Conservation (phyloP, 1,140 invertebrate genomes). For the Saxidomus purpurata region DNA sequence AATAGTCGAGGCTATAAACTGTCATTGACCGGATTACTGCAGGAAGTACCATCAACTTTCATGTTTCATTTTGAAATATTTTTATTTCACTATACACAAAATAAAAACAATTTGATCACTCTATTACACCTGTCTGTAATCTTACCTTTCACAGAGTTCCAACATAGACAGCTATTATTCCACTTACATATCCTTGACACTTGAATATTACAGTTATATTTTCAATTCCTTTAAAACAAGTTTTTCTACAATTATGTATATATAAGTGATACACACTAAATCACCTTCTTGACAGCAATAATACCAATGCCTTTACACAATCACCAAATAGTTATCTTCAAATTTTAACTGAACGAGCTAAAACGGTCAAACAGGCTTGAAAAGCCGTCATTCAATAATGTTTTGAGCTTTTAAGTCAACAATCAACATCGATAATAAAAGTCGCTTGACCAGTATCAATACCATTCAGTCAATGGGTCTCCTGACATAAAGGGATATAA, state of each 20-base stretch:
- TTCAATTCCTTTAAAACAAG: not conserved
- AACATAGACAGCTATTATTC: too few species aligned
- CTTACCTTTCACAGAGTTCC: too few species aligned
- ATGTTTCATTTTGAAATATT: too few species aligned
- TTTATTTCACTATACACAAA: too few species aligned
- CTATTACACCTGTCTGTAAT: too few species aligned
- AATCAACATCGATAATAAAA: conserved; percentile 18
- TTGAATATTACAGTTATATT: not conserved
- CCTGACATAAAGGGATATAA: conserved; percentile 20
- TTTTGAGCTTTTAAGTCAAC: conserved; percentile 47
- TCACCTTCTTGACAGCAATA: not conserved
- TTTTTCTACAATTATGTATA: conserved; percentile 5
- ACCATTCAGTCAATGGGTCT: not conserved
- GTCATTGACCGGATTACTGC: too few species aligned
- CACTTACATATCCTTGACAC: not conserved
- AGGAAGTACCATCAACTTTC: too few species aligned
- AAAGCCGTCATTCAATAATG: conserved; percentile 30
- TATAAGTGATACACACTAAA: conserved; percentile 14
- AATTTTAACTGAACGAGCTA: conserved; percentile 22
- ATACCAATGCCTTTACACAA: not conserved
- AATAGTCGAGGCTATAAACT: too few species aligned
- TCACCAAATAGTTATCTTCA: conserved; percentile 42
- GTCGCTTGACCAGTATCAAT: conserved; percentile 6
- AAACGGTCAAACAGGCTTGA: not conserved
- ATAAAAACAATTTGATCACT: too few species aligned